Evolutionary conservation across 1,140 invertebrate genomes (phyloP).

Genomic region (Brachionus paranguensis): DNA sequence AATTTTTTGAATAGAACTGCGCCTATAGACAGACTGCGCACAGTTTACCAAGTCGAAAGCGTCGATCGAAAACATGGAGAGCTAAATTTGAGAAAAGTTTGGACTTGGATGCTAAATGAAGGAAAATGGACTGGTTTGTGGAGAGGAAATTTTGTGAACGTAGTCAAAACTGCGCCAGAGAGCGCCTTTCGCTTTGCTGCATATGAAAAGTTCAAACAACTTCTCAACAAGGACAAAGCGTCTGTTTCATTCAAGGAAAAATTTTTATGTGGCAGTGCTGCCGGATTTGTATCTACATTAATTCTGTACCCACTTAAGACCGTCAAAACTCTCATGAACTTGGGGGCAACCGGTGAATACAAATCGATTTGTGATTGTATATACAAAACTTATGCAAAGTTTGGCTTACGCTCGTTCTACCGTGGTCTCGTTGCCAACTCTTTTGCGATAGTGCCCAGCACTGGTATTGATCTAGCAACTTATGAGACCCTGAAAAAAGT

Average conservation of each 20-base stretch:
- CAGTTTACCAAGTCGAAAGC: conserved; percentile 34
- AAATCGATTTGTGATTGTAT: conserved; percentile 78
- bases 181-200: conserved; percentile 94
- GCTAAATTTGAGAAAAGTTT: not conserved
- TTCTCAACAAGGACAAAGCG: not conserved
- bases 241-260: not conserved
- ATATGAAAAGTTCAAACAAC: conserved; percentile 70
- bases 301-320: conserved; percentile 26
- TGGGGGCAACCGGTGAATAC: conserved; percentile 89
- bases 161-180: conserved; percentile 96
- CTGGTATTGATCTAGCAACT: conserved; percentile 93
- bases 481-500: conserved; percentile 67
- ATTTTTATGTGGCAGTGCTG: conserved; percentile 16
- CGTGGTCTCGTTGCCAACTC: conserved; percentile 78
- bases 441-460: conserved; percentile 94
- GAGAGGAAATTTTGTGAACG: conserved; percentile 96
- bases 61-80: not conserved
- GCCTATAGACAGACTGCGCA: not conserved
- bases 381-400: conserved; percentile 74
- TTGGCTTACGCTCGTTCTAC: conserved; percentile 85
- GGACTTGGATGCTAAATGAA: conserved; percentile 68
- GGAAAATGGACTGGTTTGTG: conserved; percentile 82
- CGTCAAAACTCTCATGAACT: conserved; percentile 89
- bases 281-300: not conserved
- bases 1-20: not conserved